These are phyloP conservation scores for Melangyna quadrimaculata DNA, from an alignment of 2,888 invertebrate genomes.

Conservation along the genomic window DNA sequence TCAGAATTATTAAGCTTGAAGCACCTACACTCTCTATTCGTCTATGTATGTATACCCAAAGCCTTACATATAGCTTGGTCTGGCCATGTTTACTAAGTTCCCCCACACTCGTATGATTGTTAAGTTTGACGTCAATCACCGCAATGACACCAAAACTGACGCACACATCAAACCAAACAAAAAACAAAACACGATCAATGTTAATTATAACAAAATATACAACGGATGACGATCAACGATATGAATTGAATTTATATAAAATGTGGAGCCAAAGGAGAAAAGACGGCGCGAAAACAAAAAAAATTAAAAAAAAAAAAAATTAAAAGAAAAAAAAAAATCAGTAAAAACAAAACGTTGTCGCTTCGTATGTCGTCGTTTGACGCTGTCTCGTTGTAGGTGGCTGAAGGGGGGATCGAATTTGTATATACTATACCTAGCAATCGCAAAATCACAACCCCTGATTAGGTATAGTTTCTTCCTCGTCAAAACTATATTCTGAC, in stretches of 20 bases:
- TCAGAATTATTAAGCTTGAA: neutral
- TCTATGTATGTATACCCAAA: neutral
- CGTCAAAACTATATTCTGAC: neutral
- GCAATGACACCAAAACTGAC: conserved; percentile 74
- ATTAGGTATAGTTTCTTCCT: neutral
- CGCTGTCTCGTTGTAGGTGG: neutral
- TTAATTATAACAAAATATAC: conserved; percentile 71
- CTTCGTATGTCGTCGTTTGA: neutral
- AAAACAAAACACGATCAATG: conserved; percentile 58
- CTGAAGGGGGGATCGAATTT: conserved; percentile 10
- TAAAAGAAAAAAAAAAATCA: neutral
- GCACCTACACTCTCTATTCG: neutral
- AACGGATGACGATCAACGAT: conserved; percentile 20
- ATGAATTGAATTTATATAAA: conserved; percentile 9
- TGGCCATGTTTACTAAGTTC: conserved; percentile 50
- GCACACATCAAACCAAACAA: conserved; percentile 73
- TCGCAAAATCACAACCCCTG: neutral
- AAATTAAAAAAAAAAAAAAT: neutral
- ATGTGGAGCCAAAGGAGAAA: neutral
- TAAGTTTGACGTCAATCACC: conserved; percentile 75
- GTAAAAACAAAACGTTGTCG: conserved; percentile 5
- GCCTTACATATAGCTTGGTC: neutral
- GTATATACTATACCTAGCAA: neutral
- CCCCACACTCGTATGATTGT: conserved; percentile 73
- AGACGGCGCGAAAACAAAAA: neutral